Evolutionary conservation across 2,888 invertebrate species (phyloP).

Genomic region (Stegana nigrithorax): DNA sequence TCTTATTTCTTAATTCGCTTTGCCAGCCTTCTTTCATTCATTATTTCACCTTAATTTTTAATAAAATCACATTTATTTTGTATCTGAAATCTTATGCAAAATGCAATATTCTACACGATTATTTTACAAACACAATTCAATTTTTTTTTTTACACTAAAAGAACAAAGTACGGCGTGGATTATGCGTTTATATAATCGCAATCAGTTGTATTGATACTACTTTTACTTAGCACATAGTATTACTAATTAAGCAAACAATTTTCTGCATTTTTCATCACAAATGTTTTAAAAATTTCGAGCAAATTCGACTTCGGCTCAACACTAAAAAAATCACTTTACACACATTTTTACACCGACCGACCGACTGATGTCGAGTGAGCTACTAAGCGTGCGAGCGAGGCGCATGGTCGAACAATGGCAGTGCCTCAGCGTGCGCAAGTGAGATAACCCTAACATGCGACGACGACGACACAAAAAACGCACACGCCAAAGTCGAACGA

Average conservation of each 20-base stretch:
- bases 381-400: slow-evolving; percentile 36
- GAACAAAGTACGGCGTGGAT: slow-evolving; percentile 38
- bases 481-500: slow-evolving; percentile 50
- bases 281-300: slow-evolving; percentile 43
- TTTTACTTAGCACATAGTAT: background rate
- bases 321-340: slow-evolving; percentile 57
- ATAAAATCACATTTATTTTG: slow-evolving; percentile 26
- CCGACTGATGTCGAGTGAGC: slow-evolving; percentile 21
- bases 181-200: slow-evolving; percentile 51
- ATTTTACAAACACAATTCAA: background rate
- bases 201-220: background rate
- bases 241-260: slow-evolving; percentile 19
- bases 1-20: too few species aligned
- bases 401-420: slow-evolving; percentile 20
- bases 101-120: background rate
- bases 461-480: slow-evolving; percentile 36
- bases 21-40: slow-evolving; percentile 10
- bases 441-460: slow-evolving; percentile 39
- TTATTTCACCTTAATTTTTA: slow-evolving; percentile 26
- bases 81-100: background rate
- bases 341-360: slow-evolving; percentile 48
- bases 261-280: slow-evolving; percentile 39
- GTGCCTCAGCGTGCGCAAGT: slow-evolving; percentile 27
- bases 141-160: background rate
- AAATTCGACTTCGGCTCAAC: slow-evolving; percentile 59